Evolutionary conservation across 2,888 invertebrate genomes (phyloP).

Genomic region (Callyntrura sp.): DNA sequence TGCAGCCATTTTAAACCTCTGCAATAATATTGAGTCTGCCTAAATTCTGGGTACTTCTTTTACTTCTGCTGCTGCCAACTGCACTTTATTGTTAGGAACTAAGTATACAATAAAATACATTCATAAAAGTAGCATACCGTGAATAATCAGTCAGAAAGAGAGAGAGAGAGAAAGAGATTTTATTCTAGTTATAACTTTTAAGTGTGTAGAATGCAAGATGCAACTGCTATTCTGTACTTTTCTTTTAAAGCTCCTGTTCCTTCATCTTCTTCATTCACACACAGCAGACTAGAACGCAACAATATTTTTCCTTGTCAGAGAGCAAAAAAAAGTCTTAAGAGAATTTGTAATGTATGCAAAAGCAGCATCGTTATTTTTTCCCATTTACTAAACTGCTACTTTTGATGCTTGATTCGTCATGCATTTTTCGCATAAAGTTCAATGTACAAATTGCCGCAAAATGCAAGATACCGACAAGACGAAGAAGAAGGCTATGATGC

Average conservation of each 20-base stretch:
- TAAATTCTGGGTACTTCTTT: neutral
- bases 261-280: conserved; percentile 29
- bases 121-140: conserved; percentile 37
- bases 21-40: neutral
- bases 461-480: neutral
- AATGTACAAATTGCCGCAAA: conserved; percentile 53
- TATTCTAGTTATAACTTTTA: neutral
- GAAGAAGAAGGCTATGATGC: neutral
- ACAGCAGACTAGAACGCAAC: neutral
- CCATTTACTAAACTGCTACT: neutral
- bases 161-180: no score
- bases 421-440: conserved; percentile 63
- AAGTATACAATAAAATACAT: neutral
- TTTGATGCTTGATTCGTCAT: conserved; percentile 58
- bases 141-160: conserved; percentile 38
- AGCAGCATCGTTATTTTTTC: neutral
- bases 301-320: conserved; percentile 12
- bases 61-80: neutral
- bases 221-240: neutral
- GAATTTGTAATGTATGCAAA: neutral
- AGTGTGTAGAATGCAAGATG: conserved; percentile 27
- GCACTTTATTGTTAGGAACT: neutral
- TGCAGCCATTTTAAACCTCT: conserved; percentile 8
- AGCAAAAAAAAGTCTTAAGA: neutral
- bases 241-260: no score